phyloP scores from a whole-genome alignment of 1,140 invertebrate species.

The Mamestra configurata region DNA sequence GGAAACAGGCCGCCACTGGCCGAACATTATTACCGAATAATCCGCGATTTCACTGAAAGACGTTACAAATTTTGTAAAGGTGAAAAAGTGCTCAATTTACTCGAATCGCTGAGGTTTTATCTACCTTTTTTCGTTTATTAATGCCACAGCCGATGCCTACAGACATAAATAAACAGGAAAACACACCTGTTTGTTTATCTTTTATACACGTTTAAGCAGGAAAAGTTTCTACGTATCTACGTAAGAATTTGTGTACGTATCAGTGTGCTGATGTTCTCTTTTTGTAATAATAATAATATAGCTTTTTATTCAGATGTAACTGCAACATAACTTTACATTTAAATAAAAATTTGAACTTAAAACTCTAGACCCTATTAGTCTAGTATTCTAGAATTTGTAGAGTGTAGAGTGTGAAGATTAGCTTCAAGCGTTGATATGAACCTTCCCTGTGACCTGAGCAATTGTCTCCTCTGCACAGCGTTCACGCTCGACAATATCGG shows the following conservation, averaged over 20 bases:
- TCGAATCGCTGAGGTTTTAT: conserved; percentile 52
- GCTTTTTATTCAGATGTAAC: no score
- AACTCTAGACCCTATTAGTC: no score
- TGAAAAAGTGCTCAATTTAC: conserved; percentile 65
- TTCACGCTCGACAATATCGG: no score
- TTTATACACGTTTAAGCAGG: conserved; percentile 7
- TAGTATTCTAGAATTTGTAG: no score
- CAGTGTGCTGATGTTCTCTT: no score
- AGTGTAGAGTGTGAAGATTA: no score
- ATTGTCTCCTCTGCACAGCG: no score
- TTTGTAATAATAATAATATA: no score
- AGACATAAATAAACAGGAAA: conserved; percentile 43
- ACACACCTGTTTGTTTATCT: conserved; percentile 19
- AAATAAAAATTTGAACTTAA: no score
- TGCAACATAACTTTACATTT: no score
- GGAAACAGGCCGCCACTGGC: conserved; percentile 64
- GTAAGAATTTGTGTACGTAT: not conserved
- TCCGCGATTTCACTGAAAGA: conserved; percentile 61
- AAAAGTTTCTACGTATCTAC: conserved; percentile 7
- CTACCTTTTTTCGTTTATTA: conserved; percentile 48
- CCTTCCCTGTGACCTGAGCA: no score
- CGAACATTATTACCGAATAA: conserved; percentile 64
- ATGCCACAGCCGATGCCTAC: conserved; percentile 18
- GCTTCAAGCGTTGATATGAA: no score
- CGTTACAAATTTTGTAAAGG: conserved; percentile 65